These are phyloP conservation scores for Saguinus imperator DNA, from an alignment of 2,113 vertebrate species.

Conservation along the genomic window DNA sequence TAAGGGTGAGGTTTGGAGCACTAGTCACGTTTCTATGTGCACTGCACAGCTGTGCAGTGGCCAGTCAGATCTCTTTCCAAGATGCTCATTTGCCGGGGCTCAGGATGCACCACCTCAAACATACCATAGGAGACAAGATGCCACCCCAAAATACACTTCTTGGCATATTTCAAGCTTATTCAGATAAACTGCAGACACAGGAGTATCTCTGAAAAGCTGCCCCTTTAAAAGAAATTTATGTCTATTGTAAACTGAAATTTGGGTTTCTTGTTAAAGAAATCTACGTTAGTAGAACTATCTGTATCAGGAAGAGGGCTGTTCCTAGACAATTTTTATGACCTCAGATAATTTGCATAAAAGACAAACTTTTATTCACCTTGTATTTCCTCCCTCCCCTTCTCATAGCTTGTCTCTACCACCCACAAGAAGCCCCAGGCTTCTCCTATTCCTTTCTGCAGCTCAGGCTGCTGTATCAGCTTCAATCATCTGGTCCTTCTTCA, in stretches of 20 bases:
- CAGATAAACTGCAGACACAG: not conserved
- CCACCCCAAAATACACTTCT: not conserved
- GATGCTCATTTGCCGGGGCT: not conserved
- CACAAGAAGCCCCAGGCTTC: not conserved
- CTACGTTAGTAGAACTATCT: not conserved
- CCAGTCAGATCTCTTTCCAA: not conserved
- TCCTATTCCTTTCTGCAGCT: not conserved
- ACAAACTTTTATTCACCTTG: not conserved
- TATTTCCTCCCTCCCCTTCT: not conserved
- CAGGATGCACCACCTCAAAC: not conserved
- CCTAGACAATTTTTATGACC: not conserved
- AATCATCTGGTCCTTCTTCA: not conserved
- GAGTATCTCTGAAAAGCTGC: not conserved
- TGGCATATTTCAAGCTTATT: not conserved
- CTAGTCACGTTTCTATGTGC: too few species aligned
- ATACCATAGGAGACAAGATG: not conserved
- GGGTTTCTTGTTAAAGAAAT: not conserved
- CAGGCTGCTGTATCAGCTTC: not conserved
- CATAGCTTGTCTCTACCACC: not conserved
- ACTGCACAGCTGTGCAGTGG: not conserved
- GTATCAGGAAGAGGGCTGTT: not conserved
- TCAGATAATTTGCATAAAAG: not conserved
- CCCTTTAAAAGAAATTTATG: not conserved
- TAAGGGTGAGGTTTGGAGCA: not conserved
- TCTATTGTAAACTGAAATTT: too few species aligned